phyloP scores from a whole-genome alignment of 2,888 invertebrate species.

The Cecidostiba fungosa region DNA sequence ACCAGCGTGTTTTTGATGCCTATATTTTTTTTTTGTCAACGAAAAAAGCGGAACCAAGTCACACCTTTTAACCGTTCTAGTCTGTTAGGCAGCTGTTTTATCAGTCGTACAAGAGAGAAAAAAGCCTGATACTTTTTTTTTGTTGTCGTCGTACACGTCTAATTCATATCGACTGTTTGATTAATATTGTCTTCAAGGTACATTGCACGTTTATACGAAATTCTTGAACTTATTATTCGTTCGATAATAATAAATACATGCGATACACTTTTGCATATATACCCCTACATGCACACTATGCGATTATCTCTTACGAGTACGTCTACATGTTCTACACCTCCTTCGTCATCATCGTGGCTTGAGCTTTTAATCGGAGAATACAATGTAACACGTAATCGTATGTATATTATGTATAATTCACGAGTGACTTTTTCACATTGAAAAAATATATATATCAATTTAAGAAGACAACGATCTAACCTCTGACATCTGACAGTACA shows the following conservation, averaged over 20 bases:
- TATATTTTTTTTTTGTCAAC: constrained; percentile 17
- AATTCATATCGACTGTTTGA: constrained; percentile 29
- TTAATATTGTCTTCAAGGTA: constrained; percentile 75
- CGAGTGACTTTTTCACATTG: constrained; percentile 72
- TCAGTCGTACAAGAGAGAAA: constrained; percentile 44
- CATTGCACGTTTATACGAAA: constrained; percentile 70
- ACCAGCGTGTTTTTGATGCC: not conserved
- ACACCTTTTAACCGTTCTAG: constrained; percentile 8
- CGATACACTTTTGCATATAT: constrained; percentile 9
- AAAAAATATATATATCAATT: constrained; percentile 76
- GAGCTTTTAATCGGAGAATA: constrained; percentile 6
- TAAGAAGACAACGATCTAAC: constrained; percentile 70
- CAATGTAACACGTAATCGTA: constrained; percentile 42
- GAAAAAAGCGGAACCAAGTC: constrained; percentile 4
- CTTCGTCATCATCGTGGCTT: constrained; percentile 5
- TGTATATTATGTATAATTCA: constrained; percentile 62
- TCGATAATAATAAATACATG: constrained; percentile 37
- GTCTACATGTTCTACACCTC: constrained; percentile 37
- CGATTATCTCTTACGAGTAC: constrained; percentile 49
- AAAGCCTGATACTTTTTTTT: constrained; percentile 5
- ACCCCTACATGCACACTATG: constrained; percentile 35
- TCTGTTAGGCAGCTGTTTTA: constrained; percentile 49
- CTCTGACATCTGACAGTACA: constrained; percentile 60
- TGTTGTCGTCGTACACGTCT: constrained; percentile 7
- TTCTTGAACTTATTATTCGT: constrained; percentile 65